Conservation (phyloP, 92 coral and sea anemone genomes). For the Epizoanthus ramosus region DNA sequence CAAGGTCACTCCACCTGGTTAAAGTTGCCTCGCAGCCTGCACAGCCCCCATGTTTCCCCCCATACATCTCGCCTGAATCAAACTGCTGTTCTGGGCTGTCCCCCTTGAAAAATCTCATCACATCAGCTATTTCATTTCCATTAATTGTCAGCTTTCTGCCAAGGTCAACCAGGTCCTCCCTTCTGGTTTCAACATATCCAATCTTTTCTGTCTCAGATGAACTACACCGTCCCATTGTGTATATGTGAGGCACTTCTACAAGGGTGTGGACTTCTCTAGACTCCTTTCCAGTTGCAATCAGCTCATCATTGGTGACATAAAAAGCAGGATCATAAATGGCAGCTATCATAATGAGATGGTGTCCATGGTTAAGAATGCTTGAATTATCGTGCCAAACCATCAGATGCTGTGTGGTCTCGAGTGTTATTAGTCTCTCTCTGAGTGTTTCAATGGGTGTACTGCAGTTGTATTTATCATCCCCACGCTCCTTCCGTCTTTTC, state of each 20-base stretch:
- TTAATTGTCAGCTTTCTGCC: conserved; percentile 17
- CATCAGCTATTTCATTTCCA: conserved; percentile 1
- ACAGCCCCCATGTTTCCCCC: conserved; percentile 49
- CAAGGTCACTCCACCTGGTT: conserved; percentile 33
- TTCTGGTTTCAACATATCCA: conserved; percentile 43
- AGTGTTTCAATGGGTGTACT: not conserved
- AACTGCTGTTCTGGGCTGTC: conserved; percentile 45
- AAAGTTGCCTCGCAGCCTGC: conserved; percentile 37
- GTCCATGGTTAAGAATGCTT: conserved; percentile 43
- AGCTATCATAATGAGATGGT: conserved; percentile 21
- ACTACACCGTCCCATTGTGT: conserved; percentile 52
- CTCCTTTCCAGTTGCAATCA: conserved; percentile 14
- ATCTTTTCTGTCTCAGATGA: conserved; percentile 45
- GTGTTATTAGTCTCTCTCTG: not conserved
- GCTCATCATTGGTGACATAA: conserved; percentile 38
- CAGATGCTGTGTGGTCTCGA: conserved; percentile 37
- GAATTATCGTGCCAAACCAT: conserved; percentile 53
- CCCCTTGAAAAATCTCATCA: conserved; percentile 49
- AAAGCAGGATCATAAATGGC: conserved; percentile 48
- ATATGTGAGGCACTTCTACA: conserved; percentile 50
- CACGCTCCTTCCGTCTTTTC: conserved; percentile 37
- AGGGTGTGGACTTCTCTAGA: conserved; percentile 44
- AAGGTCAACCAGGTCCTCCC: conserved; percentile 47
- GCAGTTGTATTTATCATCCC: not conserved
- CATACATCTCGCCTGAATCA: conserved; percentile 49